These are phyloP conservation scores for Adelognathus sp. DNA, from an alignment of 2,888 invertebrate genomes.

Conservation along the genomic window DNA sequence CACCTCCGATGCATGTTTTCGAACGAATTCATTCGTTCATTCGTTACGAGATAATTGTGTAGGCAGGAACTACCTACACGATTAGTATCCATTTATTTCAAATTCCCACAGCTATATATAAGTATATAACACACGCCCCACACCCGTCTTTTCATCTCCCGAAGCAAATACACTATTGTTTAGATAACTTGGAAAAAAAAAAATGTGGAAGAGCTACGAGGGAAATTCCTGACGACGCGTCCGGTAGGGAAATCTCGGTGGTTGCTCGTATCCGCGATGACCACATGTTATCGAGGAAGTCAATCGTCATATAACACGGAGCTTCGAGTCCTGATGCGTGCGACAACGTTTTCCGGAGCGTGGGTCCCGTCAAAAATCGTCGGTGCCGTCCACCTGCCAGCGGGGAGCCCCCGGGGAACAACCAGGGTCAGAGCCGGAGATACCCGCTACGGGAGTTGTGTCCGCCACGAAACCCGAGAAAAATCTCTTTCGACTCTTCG, in stretches of 20 bases:
- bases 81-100: no score
- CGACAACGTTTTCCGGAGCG: slow-evolving; percentile 66
- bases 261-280: slow-evolving; percentile 51
- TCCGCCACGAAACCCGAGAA: slow-evolving; percentile 63
- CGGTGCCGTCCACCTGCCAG: slow-evolving; percentile 72
- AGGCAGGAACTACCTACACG: no score
- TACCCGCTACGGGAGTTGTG: background rate
- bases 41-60: no score
- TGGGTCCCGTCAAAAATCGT: slow-evolving; percentile 66
- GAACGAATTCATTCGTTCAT: no score
- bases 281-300: slow-evolving; percentile 72
- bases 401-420: slow-evolving; percentile 63
- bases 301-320: slow-evolving; percentile 38
- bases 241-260: slow-evolving; percentile 10
- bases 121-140: background rate
- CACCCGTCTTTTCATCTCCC: background rate
- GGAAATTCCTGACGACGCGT: slow-evolving; percentile 5
- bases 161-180: background rate
- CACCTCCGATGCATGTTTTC: no score
- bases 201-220: background rate
- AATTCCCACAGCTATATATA: no score
- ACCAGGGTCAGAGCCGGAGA: slow-evolving; percentile 19
- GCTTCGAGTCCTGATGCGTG: slow-evolving; percentile 18
- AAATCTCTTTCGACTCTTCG: slow-evolving; percentile 62
- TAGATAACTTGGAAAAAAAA: background rate